These are phyloP conservation scores for Eurosta solidaginis DNA, from an alignment of 1,140 invertebrate species.

Conservation along the genomic window DNA sequence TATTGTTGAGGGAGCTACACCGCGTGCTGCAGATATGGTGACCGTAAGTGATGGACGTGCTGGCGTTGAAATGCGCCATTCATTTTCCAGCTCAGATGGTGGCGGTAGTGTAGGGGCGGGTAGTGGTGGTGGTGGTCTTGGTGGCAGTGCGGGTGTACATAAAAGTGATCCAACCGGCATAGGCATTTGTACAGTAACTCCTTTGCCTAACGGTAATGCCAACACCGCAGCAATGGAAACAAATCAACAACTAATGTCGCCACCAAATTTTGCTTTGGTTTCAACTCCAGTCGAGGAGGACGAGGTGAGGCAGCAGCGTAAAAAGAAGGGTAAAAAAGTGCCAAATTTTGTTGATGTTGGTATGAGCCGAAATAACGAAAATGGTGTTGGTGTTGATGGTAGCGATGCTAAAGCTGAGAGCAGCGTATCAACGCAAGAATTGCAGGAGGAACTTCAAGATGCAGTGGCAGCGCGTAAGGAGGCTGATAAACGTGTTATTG, in stretches of 20 bases:
- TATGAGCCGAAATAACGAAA: slow-evolving; percentile 2
- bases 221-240: neutral
- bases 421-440: slow-evolving; percentile 54
- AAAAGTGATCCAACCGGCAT: neutral
- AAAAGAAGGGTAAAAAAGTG: neutral
- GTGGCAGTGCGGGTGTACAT: neutral
- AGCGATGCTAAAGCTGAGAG: slow-evolving; percentile 43
- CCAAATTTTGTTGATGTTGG: neutral
- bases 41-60: slow-evolving; percentile 8
- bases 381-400: slow-evolving; percentile 37
- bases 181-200: slow-evolving; percentile 16
- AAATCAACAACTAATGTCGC: slow-evolving; percentile 37
- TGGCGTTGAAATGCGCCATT: slow-evolving; percentile 43
- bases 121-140: slow-evolving; percentile 24
- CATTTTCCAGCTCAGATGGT: slow-evolving; percentile 50
- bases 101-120: slow-evolving; percentile 30
- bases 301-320: neutral
- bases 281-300: slow-evolving; percentile 34
- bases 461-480: slow-evolving; percentile 62
- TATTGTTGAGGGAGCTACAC: slow-evolving; percentile 24
- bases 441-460: slow-evolving; percentile 62
- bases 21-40: slow-evolving; percentile 31
- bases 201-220: slow-evolving; percentile 35
- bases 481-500: slow-evolving; percentile 62
- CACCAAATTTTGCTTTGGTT: slow-evolving; percentile 48